Evolutionary conservation across 2,888 invertebrate genomes (phyloP).

Genomic region (Pheosia gnoma): DNA sequence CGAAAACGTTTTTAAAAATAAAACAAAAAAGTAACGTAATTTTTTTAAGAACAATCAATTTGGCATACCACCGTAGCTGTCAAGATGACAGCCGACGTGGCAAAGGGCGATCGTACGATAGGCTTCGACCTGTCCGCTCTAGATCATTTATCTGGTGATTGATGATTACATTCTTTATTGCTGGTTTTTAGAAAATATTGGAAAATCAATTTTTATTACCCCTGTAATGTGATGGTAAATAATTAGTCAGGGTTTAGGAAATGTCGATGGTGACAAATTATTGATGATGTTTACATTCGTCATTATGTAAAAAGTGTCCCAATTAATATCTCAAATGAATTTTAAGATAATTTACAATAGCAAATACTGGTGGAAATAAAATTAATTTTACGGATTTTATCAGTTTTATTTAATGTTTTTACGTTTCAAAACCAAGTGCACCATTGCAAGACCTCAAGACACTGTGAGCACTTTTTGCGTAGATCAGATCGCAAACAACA

Average conservation of each 20-base stretch:
- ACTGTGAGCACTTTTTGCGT: no score
- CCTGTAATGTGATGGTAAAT: neutral
- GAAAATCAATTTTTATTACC: slow-evolving; percentile 5
- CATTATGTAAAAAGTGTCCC: no score
- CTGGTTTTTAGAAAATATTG: neutral
- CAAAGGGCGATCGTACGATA: slow-evolving; percentile 5
- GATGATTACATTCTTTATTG: neutral
- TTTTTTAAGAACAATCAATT: neutral
- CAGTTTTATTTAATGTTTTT: no score
- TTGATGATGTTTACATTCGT: neutral
- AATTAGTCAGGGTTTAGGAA: neutral
- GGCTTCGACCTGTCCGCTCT: slow-evolving; percentile 2
- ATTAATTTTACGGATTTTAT: no score
- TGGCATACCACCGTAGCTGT: neutral
- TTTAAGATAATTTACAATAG: no score
- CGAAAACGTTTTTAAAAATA: no score
- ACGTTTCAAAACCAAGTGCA: no score
- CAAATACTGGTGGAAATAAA: no score
- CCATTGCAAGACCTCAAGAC: no score
- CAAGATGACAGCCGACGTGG: neutral
- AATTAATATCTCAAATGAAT: no score
- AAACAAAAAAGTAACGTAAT: no score
- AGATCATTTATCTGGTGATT: slow-evolving; percentile 8
- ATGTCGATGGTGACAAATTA: neutral
- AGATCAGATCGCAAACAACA: no score